Evolutionary conservation across 2,888 invertebrate genomes (phyloP), one percentile per base, ranked within the genome.

Genomic region (Rhingia rostrata): DNA sequence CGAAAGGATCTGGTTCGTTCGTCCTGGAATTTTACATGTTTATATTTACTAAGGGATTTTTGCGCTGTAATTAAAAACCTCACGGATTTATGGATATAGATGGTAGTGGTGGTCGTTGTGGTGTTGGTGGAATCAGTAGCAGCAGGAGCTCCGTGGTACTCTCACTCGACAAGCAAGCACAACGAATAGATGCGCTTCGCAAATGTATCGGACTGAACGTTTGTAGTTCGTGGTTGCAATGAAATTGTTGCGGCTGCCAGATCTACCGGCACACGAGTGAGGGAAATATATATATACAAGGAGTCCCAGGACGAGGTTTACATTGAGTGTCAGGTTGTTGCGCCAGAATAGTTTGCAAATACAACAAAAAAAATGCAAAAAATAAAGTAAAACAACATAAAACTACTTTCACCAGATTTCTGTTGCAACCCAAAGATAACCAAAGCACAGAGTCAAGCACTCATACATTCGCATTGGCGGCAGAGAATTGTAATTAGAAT

Each of bases 51-150:
- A 45, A 75, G 43, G 69, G 74, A 84, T 84, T 84, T 74, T 80
- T 84, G 74, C 64, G 47, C 80, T 80, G 84, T 84, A 84, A 84
- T 84, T 84, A 84, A 84, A 84, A 84, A 75, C 80, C 70, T 70
- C 69, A 75, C 70, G 64, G 84, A 84, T 84, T 84, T 84, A 84
- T 80, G 74, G 80, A 66, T 75, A 84, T 66, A 41, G 74, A 69
- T 79, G 56, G 67, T 43, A 30, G 58, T 43, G 30, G 56, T 54
- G 30, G 66, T 74, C n/a, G 64, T 51, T 22, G 6, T 51, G 12
- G 51, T 45, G 37, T 10, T 43, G 35, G 37, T 30, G 41, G 43
- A 39, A 45, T n/a, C 32, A 30, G 49, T 12, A 35, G 30, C 41
- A 43, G 67, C 35, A n/a, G n/a, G 6, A 14, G 54, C 14, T 45